Evolutionary conservation across 1,140 invertebrate species (phyloP).

Genomic region (Drosophila mojavensis): DNA sequence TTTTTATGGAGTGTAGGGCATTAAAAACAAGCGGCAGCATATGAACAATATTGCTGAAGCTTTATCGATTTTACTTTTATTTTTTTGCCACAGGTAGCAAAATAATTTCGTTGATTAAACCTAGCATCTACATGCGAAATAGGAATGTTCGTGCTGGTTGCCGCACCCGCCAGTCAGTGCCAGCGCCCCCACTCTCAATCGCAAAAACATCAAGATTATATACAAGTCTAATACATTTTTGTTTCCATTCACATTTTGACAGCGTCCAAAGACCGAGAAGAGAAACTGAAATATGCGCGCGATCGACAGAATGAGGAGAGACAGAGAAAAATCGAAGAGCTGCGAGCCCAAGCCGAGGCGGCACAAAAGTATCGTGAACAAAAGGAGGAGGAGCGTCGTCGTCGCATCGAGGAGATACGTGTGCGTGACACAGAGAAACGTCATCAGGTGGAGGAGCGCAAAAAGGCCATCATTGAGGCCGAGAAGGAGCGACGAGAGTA

Average conservation of each 20-base stretch:
- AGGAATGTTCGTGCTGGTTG: neutral
- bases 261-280: conserved; percentile 85
- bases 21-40: neutral
- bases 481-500: conserved; percentile 93
- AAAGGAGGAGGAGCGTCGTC: conserved; percentile 92
- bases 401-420: conserved; percentile 92
- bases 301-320: conserved; percentile 94
- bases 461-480: conserved; percentile 93
- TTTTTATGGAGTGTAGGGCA: neutral
- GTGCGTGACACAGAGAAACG: conserved; percentile 90
- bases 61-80: conserved; percentile 36
- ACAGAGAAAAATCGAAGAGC: conserved; percentile 92
- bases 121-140: conserved; percentile 58
- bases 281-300: conserved; percentile 87
- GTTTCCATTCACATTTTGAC: neutral
- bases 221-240: conserved; percentile 9
- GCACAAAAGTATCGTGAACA: conserved; percentile 94
- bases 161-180: neutral
- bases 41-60: conserved; percentile 24
- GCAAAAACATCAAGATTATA: conserved; percentile 5
- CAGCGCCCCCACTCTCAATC: conserved; percentile 10
- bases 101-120: conserved; percentile 22
- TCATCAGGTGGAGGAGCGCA: conserved; percentile 92
- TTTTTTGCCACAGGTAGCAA: conserved; percentile 57
- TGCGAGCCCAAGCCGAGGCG: conserved; percentile 92